Evolutionary conservation across 2,113 vertebrate species (phyloP).

Genomic region (Lontra canadensis): DNA sequence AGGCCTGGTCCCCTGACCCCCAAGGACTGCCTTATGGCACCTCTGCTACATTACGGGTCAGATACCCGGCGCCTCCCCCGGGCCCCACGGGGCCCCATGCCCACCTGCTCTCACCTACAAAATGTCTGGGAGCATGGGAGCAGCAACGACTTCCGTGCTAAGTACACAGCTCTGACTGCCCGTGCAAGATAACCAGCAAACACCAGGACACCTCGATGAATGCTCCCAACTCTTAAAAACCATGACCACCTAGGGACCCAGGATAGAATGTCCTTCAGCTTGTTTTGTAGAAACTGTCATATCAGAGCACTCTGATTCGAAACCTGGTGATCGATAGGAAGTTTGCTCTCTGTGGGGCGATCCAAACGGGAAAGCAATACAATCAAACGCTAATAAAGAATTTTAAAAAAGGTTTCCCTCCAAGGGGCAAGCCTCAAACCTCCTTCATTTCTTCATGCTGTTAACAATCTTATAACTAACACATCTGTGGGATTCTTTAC

Average conservation of each 20-base stretch:
- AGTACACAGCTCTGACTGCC: not conserved
- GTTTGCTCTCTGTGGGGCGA: not conserved
- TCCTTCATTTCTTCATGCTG: not conserved
- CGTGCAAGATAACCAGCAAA: not conserved
- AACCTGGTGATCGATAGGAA: not conserved
- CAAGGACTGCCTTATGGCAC: not conserved
- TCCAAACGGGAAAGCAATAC: not conserved
- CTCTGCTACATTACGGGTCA: not conserved
- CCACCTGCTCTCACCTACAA: not conserved
- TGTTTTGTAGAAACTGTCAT: not conserved
- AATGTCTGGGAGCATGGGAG: not conserved
- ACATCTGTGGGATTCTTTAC: not conserved
- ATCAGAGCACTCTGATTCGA: not conserved
- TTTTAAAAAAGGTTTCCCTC: not conserved
- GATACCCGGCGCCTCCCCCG: not conserved
- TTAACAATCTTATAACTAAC: not conserved
- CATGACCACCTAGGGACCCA: too few species aligned
- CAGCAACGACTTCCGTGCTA: not conserved
- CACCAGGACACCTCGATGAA: not conserved
- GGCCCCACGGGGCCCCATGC: too few species aligned
- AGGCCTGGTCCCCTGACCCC: too few species aligned
- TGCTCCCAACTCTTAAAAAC: not conserved
- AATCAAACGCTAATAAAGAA: not conserved
- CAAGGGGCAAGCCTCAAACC: not conserved
- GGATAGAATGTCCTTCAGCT: not conserved